These are phyloP conservation scores for Dreissena rostriformis DNA, from an alignment of 1,140 invertebrate genomes.

Conservation along the genomic window DNA sequence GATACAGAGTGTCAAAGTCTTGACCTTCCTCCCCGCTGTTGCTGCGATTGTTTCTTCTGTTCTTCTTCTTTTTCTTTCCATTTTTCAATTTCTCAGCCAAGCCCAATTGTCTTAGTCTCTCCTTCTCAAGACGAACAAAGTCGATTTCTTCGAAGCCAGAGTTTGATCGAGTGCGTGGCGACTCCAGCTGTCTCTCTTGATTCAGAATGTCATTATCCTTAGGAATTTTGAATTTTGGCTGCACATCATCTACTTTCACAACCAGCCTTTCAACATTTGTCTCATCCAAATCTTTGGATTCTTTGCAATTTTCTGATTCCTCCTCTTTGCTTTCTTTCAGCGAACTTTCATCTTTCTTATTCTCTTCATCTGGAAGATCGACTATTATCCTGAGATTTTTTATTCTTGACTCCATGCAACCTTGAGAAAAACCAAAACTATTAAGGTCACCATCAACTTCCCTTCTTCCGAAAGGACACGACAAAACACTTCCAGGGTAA, in stretches of 20 bases:
- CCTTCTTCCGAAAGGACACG: not conserved
- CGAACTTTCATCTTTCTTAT: slow-evolving; percentile 50
- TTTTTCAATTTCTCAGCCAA: slow-evolving; percentile 33
- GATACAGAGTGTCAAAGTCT: slow-evolving; percentile 55
- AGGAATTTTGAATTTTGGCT: slow-evolving; percentile 26
- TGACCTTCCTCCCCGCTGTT: slow-evolving; percentile 46
- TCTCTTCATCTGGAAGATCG: slow-evolving; percentile 54
- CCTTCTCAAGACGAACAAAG: slow-evolving; percentile 45
- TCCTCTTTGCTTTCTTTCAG: slow-evolving; percentile 51
- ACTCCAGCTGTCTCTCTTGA: slow-evolving; percentile 35
- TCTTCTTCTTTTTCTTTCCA: slow-evolving; percentile 51
- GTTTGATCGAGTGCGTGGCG: not conserved
- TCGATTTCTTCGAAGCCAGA: slow-evolving; percentile 37
- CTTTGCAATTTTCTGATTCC: slow-evolving; percentile 47
- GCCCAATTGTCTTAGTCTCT: slow-evolving; percentile 26
- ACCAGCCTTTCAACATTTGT: slow-evolving; percentile 40
- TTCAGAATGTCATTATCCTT: slow-evolving; percentile 51
- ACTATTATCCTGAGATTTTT: slow-evolving; percentile 46
- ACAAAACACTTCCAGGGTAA: not conserved
- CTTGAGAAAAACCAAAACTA: no score
- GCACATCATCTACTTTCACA: slow-evolving; percentile 40
- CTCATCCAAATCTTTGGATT: slow-evolving; percentile 44
- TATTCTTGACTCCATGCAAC: slow-evolving; percentile 24
- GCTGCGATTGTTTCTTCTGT: slow-evolving; percentile 49
- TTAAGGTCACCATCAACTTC: no score